Base-by-base conservation (phyloP, 1,140 invertebrate genomes). In the Goniozus legneri region DNA sequence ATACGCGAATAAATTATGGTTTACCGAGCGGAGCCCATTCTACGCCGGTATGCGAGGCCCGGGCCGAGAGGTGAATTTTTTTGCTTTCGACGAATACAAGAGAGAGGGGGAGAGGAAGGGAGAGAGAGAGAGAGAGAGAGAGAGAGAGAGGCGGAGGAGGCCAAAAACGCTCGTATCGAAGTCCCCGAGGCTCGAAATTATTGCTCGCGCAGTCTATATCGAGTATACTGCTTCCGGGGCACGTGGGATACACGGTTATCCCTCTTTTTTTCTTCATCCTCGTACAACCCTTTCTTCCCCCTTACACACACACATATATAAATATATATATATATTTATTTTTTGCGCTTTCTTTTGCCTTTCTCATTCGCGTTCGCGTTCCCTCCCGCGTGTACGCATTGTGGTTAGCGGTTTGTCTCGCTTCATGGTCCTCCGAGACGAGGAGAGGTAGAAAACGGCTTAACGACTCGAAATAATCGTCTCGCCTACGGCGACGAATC, bases 351-450 rank as follows among this genome's bases (percentile, higher is more conserved):
- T 19, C 14, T 37, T 48, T 41, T 33, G 21, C n/a, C 35, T 3
- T 14, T 8, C 42, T 22, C 32, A 10, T 10, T n/a, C 47, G 15
- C 27, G 19, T 35, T 21, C 36, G 18, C 30, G 46, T 33, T 39
- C 49, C 22, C 30, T 48, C 35, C 12, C 38, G 35, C 34, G 46
- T 45, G 52, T 54, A 46, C 41, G 52, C 51, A 60, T 55, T 47
- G 57, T 50, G 52, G 54, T 60, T 60, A 58, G 58, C 54, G 57
- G 60, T 64, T 64, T 58, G 55, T 53, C 50, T 53, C 55, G 59
- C 52, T 56, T 52, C 45, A 44, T 50, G 59, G 45, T 53, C 43
- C 47, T 24, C 44, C 53, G 56, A 56, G 59, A 63, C 56, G 51
- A 48, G 52, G 38, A 59, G 45, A 43, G 37, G 35, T 30, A 38